These are phyloP conservation scores for Drosophila mulleri DNA, from an alignment of 2,888 invertebrate genomes.

Conservation along the genomic window DNA sequence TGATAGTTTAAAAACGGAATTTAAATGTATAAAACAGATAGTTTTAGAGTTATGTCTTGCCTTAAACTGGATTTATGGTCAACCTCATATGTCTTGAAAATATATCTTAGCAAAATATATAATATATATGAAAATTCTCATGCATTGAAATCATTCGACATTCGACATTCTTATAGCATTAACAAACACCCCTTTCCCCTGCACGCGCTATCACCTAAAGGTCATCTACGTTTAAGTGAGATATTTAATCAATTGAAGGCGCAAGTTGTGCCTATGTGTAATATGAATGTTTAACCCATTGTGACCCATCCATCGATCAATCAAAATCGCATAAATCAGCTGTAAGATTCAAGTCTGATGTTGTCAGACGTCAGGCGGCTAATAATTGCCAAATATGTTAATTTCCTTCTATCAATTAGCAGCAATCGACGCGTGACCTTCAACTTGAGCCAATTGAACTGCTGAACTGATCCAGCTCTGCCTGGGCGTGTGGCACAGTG, in stretches of 20 bases:
- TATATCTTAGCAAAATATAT: no score
- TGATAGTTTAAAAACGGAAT: no score
- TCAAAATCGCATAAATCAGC: slow-evolving; percentile 68
- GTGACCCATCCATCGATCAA: slow-evolving; percentile 31
- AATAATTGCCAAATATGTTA: slow-evolving; percentile 74
- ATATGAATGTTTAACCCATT: slow-evolving; percentile 14
- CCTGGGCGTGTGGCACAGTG: not conserved
- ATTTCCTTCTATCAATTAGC: slow-evolving; percentile 67
- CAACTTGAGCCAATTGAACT: slow-evolving; percentile 45
- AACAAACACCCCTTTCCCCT: not conserved
- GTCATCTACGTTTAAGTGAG: slow-evolving; percentile 32
- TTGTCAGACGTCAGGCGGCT: slow-evolving; percentile 15
- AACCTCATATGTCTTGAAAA: no score
- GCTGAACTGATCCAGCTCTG: slow-evolving; percentile 39
- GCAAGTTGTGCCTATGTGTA: slow-evolving; percentile 10
- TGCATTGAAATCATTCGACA: no score
- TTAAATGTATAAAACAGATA: no score
- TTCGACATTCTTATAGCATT: not conserved
- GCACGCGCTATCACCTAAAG: not conserved
- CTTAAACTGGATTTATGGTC: no score
- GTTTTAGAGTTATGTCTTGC: no score
- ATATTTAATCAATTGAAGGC: slow-evolving; percentile 21
- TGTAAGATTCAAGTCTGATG: slow-evolving; percentile 11
- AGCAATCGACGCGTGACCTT: slow-evolving; percentile 61
- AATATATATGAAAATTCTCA: no score